Percentiles rank a stretch among this genome's conserved stretches.
These are phyloP conservation scores for Hydrocynus forskahlii DNA, from an alignment of 2,797 vertebrate species.

Conservation along the genomic window DNA sequence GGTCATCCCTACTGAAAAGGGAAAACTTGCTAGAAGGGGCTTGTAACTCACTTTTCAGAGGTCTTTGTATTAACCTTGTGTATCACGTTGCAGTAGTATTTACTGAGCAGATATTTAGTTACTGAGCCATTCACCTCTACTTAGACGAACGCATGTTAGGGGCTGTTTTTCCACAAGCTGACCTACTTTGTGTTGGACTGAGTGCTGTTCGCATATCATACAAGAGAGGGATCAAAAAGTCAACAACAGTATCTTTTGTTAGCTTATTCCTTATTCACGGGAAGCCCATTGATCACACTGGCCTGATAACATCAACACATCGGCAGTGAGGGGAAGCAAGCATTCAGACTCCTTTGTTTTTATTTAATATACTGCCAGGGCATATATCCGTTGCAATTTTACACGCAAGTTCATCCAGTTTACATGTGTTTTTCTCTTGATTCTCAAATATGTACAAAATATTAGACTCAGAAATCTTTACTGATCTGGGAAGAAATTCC, in stretches of 20 bases:
- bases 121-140: slow-evolving; percentile 1
- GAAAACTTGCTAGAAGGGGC: background rate
- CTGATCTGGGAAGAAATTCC: too few species aligned
- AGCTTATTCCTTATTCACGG: slow-evolving; percentile 5
- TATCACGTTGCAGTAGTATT: background rate
- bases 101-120: background rate
- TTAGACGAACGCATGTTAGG: background rate
- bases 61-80: slow-evolving; percentile 9
- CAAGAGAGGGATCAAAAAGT: background rate
- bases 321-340: too few species aligned
- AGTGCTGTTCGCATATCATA: background rate
- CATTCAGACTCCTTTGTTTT: too few species aligned
- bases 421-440: too few species aligned
- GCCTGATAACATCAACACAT: slow-evolving; percentile 4
- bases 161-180: background rate
- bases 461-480: too few species aligned
- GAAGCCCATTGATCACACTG: background rate
- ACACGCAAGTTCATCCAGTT: too few species aligned
- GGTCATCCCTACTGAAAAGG: background rate
- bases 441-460: too few species aligned
- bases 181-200: slow-evolving; percentile 3
- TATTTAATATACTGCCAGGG: too few species aligned
- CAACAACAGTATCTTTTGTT: slow-evolving; percentile 28
- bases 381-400: too few species aligned
- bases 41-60: background rate